Evolutionary conservation across 2,113 vertebrate genomes (phyloP).

Genomic region (Lophotis ruficrista): DNA sequence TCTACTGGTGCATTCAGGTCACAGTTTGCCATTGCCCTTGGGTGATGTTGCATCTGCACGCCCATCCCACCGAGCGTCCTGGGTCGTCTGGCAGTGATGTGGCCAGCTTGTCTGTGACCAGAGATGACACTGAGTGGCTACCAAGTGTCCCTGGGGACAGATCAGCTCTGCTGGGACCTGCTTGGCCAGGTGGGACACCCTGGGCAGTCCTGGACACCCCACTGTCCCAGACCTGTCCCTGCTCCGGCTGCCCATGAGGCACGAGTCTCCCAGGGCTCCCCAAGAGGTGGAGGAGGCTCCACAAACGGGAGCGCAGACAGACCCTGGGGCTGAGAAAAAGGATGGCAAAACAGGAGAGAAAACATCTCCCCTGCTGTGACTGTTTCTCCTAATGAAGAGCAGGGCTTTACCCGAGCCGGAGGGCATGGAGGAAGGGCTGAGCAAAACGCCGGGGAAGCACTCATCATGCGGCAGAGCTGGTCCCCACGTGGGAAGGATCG

Average conservation of each 20-base stretch:
- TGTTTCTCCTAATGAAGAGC: slow-evolving; percentile 16
- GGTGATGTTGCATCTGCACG: neutral
- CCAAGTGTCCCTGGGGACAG: neutral
- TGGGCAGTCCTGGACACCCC: neutral
- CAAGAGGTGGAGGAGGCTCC: neutral
- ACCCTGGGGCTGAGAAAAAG: neutral
- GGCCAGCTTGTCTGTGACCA: fast-evolving
- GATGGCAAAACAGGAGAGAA: neutral
- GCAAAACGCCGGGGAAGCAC: neutral
- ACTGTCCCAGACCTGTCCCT: neutral
- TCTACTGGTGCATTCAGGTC: neutral
- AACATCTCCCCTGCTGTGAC: slow-evolving; percentile 20
- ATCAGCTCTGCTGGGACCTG: neutral
- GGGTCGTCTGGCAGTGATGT: fast-evolving
- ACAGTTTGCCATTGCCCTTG: neutral
- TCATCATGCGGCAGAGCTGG: neutral
- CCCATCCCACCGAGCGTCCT: fast-evolving
- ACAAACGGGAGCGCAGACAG: neutral
- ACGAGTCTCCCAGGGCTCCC: neutral
- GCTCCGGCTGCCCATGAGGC: fast-evolving
- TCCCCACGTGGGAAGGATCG: neutral
- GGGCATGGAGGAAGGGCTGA: neutral
- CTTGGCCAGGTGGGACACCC: neutral
- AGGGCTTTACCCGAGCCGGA: neutral
- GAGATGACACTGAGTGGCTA: neutral